Evolutionary conservation across 2,113 vertebrate genomes (phyloP).

Genomic region (Cyprinodon variegatus): DNA sequence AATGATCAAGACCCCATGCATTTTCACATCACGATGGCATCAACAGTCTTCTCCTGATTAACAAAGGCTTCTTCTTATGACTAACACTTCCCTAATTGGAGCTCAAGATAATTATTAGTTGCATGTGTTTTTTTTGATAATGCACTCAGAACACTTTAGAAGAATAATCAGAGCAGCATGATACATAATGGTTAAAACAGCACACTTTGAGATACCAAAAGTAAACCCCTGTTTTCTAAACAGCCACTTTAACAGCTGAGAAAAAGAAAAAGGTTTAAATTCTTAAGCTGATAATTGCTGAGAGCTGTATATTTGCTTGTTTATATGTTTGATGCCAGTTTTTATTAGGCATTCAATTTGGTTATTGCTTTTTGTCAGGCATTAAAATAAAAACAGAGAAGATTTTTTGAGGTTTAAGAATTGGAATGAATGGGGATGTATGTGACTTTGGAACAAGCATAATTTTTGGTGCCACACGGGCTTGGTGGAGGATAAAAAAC

Average conservation of each 20-base stretch:
- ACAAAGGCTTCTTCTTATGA: conserved; percentile 7
- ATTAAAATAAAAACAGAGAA: neutral
- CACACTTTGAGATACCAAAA: neutral
- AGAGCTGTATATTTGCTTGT: neutral
- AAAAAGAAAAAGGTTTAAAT: neutral
- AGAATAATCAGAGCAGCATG: neutral
- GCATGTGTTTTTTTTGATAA: neutral
- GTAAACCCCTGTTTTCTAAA: neutral
- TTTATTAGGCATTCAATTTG: neutral
- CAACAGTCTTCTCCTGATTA: conserved; percentile 28
- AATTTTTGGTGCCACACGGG: neutral
- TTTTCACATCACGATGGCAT: conserved; percentile 36
- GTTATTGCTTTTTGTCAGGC: neutral
- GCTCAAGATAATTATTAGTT: conserved; percentile 1
- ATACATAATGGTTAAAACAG: neutral
- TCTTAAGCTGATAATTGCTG: neutral
- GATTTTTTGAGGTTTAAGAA: neutral
- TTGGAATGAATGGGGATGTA: neutral
- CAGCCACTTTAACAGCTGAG: neutral
- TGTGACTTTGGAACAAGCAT: neutral
- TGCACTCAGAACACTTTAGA: neutral
- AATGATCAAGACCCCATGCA: conserved; percentile 50
- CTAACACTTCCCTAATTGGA: conserved; percentile 3
- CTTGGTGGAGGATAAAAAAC: neutral
- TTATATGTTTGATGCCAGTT: neutral